Evolutionary conservation across 2,113 vertebrate species (phyloP).

Genomic region (Gymnogyps californianus): DNA sequence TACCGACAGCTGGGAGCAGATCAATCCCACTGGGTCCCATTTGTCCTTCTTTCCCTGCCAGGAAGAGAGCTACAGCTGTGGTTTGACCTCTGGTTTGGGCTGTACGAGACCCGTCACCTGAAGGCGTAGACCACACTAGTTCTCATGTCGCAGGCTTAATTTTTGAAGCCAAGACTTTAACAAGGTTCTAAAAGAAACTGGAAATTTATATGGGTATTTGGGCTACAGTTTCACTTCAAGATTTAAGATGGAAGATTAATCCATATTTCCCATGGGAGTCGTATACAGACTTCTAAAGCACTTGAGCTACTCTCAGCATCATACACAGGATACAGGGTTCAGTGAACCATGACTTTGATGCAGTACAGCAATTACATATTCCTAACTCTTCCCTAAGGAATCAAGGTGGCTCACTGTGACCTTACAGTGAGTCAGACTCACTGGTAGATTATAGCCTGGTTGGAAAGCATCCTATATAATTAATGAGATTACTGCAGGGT

Average conservation of each 20-base stretch:
- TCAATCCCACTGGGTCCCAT: neutral
- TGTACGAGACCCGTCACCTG: neutral
- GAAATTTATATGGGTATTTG: neutral
- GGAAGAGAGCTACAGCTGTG: neutral
- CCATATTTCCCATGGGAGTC: neutral
- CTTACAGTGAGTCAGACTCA: neutral
- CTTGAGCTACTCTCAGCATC: neutral
- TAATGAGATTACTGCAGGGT: neutral
- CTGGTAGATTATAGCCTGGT: neutral
- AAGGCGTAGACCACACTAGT: neutral
- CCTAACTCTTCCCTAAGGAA: neutral
- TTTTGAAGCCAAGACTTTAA: neutral
- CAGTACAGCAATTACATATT: neutral
- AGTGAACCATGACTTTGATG: neutral
- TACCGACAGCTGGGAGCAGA: neutral
- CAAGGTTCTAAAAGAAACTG: neutral
- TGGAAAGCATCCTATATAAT: neutral
- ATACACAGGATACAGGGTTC: neutral
- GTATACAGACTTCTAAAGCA: neutral
- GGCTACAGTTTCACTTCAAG: neutral
- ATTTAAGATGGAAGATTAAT: slow-evolving; percentile 22
- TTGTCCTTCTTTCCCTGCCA: neutral
- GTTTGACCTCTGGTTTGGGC: neutral
- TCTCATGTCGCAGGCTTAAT: neutral
- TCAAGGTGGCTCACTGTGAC: neutral